Evolutionary conservation across 2,888 invertebrate species (phyloP).

Genomic region (Eudemis profundana): DNA sequence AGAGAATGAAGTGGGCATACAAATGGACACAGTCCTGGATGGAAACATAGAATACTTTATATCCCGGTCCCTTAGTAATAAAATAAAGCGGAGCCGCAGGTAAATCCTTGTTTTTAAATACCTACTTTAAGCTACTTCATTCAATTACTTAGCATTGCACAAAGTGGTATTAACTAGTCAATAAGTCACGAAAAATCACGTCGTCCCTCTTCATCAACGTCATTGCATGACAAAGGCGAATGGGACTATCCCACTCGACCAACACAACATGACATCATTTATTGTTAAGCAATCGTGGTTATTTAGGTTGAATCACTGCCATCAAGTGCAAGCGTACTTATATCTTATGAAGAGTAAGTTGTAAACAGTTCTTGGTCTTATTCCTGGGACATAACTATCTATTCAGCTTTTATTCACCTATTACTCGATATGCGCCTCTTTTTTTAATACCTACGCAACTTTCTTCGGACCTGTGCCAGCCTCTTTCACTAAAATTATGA

Average conservation of each 20-base stretch:
- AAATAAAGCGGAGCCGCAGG: too few relatives aligned
- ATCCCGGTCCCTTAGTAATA: too few relatives aligned
- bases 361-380: not conserved
- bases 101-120: not conserved
- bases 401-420: too few relatives aligned
- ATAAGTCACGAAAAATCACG: not conserved
- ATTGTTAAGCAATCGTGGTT: conserved; percentile 5
- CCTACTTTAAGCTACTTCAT: not conserved
- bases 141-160: not conserved
- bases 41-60: too few relatives aligned
- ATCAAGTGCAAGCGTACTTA: not conserved
- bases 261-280: not conserved
- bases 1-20: too few relatives aligned
- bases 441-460: too few relatives aligned
- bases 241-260: conserved; percentile 5
- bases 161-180: not conserved
- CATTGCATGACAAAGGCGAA: not conserved
- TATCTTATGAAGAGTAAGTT: not conserved
- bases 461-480: too few relatives aligned
- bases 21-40: too few relatives aligned
- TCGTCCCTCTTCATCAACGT: not conserved
- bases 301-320: conserved; percentile 3
- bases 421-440: too few relatives aligned
- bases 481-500: too few relatives aligned
- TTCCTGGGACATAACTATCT: too few relatives aligned